Percentiles rank a stretch among this genome's conserved stretches.
These are phyloP conservation scores for Aphelinus atriplicis DNA, from an alignment of 1,140 invertebrate genomes.

Conservation along the genomic window DNA sequence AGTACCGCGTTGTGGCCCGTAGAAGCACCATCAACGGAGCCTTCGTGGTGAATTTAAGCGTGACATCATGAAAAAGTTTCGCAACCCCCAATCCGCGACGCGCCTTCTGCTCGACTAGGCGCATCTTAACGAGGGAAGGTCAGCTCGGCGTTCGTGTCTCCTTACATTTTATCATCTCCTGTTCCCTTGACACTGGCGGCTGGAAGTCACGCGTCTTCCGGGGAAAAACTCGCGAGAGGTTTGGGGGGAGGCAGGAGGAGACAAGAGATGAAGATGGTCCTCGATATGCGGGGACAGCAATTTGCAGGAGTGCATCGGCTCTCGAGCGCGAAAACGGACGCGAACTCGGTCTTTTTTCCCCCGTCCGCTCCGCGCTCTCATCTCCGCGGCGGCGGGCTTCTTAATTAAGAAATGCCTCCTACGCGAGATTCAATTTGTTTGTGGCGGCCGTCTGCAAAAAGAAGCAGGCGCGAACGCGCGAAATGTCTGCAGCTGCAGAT, in stretches of 20 bases:
- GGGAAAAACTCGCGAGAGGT: no score
- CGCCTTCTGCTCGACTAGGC: neutral
- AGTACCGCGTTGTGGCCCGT: neutral
- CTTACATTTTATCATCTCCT: neutral
- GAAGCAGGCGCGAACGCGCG: neutral
- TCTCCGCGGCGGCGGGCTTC: constrained; percentile 22
- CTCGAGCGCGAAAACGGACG: constrained; percentile 22
- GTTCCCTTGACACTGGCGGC: constrained; percentile 5
- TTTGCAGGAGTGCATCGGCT: constrained; percentile 51
- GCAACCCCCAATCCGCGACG: neutral
- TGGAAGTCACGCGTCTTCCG: no score
- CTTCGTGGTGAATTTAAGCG: constrained; percentile 18
- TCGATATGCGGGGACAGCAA: constrained; percentile 36
- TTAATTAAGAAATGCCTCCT: constrained; percentile 54
- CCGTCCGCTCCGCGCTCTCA: neutral
- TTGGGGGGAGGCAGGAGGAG: no score
- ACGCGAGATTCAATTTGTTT: constrained; percentile 46
- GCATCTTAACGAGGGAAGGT: constrained; percentile 25
- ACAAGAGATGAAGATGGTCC: no score
- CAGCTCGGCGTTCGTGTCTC: neutral
- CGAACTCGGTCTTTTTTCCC: neutral
- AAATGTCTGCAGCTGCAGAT: constrained; percentile 19
- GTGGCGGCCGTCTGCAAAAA: constrained; percentile 14
- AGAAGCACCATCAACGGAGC: constrained; percentile 26
- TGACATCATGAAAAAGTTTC: constrained; percentile 21